Evolutionary conservation across 2,797 vertebrate species (phyloP), one percentile per base, ranked within the genome.

Genomic region (Meriones psammophilus): DNA sequence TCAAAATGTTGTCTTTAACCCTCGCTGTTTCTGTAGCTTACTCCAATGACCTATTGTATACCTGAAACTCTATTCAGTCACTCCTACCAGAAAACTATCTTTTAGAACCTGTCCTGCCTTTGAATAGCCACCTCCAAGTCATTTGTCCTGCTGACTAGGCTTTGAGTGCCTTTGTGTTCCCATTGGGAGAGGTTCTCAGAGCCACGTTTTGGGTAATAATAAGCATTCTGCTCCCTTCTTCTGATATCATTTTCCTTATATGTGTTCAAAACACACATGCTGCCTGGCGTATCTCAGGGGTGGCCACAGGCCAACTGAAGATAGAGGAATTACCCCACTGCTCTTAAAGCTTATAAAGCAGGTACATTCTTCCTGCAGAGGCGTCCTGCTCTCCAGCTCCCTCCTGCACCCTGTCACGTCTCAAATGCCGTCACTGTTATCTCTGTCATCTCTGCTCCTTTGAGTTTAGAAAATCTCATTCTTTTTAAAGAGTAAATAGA

Each of bases 231-330:
- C 60, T 71, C 8, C 46, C 60, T 79, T 92, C 30, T 92, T 50
- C 89, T 68, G 15, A 94, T 54, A 24, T 89, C 17, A 73, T 94
- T 94, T 88, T 83, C 79, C 89, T 95, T 84, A 71, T 84, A 80
- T 96, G 83, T 87, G 46, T 80, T 96, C 88, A 79, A 66, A 95
- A 73, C 79, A 86, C 4, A 62, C 71, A 73, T 81, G 60, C 92
- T 90, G 60, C 93, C 84, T 39, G 22, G 39, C 3, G 2, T 89
- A 36, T 68, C 84, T 94, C 81, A n/a, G 54, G 15, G 22, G n/a
- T 77, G 50, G 46, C 76, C 90, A 69, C 46, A 87, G 39, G 2
- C 36, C 76, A 20, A 1, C 73, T 88, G 94, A 56, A 85, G 0
- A 3, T 26, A 46, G 66, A 94, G 62, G 46, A 64, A 77, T 94